Evolutionary conservation across 2,113 vertebrate species (phyloP), one percentile per base, ranked within the genome.

Genomic region (Amblyopsis rosae): DNA sequence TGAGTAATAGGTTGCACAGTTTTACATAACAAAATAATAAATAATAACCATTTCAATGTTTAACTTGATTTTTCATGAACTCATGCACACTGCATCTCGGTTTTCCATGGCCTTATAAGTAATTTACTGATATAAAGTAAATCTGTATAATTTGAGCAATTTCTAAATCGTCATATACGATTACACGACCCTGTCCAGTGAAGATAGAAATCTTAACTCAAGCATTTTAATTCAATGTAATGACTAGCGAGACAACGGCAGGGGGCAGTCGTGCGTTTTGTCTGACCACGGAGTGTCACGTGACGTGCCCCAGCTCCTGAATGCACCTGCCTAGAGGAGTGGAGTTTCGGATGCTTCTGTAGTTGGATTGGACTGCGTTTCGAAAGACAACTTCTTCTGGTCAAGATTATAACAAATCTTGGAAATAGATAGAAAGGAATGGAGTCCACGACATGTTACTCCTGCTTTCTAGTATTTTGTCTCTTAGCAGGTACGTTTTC

Each of bases 261-360:
- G 87, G 0, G 54, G 90, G 81, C 87, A 12, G 0, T 15, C 3
- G 6, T 12, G 16, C 0, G 13, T 10, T 0, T 1, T 0, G 0
- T 13, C 59, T 41, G 6, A 6, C 0, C 0, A 0, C 3, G 6
- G 5, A 0, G 0, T 16, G 84, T 91, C 91, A 93, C 91, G 90
- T 93, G 89, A 82, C 74, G 53, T 12, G 79, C 71, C 73, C 80
- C 78, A 79, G 85, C 82, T 86, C 75, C 70, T 67, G 63, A 79
- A 81, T 92, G 89, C 92, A 93, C 92, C 92, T 93, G 92, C 92
- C 87, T 83, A 76, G 80, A 67, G 82, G 65, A 73, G 82, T 12
- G 69, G 77, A 88, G 81, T 86, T 77, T 81, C 46, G 76, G 89
- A 91, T 91, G 85, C 85, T 82, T 70, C 33, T 2, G 26, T 26